Evolutionary conservation across 1,140 invertebrate species (phyloP).

Genomic region (Drosophila dunni): DNA sequence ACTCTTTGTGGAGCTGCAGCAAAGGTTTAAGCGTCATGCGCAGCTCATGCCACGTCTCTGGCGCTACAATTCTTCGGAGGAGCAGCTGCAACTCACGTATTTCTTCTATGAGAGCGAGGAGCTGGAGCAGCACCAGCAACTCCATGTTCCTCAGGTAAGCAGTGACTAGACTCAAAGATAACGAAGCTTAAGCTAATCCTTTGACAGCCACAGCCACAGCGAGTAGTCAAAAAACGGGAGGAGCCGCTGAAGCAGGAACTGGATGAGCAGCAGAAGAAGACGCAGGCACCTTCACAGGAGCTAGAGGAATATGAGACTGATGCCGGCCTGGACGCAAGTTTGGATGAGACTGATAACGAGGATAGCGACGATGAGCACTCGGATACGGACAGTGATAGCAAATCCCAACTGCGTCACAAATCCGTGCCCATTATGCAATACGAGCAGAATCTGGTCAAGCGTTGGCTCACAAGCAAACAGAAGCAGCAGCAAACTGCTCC

Average conservation of each 20-base stretch:
- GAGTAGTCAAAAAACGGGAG: background rate
- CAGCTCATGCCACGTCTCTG: conserved; percentile 42
- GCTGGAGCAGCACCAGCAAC: conserved; percentile 22
- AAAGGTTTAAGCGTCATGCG: conserved; percentile 29
- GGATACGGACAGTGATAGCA: conserved; percentile 55
- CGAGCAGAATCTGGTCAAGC: conserved; percentile 42
- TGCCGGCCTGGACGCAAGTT: conserved; percentile 53
- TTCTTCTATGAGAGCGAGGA: conserved; percentile 60
- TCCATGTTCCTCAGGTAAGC: background rate
- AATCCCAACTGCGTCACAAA: conserved; percentile 16
- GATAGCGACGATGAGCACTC: conserved; percentile 68
- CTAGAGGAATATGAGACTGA: conserved; percentile 60
- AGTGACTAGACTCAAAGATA: background rate
- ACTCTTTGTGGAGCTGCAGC: conserved; percentile 46
- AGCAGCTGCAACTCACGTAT: conserved; percentile 55
- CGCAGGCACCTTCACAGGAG: background rate
- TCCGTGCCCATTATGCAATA: conserved; percentile 35
- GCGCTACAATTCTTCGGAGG: conserved; percentile 41
- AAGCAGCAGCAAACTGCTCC: background rate
- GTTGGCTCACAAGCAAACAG: conserved; percentile 17
- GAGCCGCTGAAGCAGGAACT: background rate
- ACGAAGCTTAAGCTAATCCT: no score
- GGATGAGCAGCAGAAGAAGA: background rate
- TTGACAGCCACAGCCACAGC: background rate
- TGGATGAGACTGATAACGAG: conserved; percentile 5